A percentile compares a stretch with the other conserved stretches of the same genome.
phyloP scores from a whole-genome alignment of 2,888 invertebrate genomes.

The Tetranychus truncatus region DNA sequence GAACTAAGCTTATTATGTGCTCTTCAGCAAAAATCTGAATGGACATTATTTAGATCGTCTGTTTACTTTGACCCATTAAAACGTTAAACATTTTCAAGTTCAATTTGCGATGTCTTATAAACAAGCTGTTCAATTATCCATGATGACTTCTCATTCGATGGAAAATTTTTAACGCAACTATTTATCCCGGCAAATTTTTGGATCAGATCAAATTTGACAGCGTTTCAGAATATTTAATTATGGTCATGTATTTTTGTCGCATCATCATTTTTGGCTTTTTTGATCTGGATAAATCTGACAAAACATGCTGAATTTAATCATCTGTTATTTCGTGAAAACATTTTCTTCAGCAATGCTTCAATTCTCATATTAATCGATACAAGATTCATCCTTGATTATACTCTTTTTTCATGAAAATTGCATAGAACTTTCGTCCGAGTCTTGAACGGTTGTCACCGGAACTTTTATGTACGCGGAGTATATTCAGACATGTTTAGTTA shows the following conservation, averaged over 20 bases:
- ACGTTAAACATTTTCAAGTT: conserved; percentile 69
- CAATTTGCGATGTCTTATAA: conserved; percentile 73
- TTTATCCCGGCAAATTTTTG: conserved; percentile 39
- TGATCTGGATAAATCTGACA: conserved; percentile 62
- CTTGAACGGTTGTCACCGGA: too few species aligned
- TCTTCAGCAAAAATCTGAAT: conserved; percentile 54
- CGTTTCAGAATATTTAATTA: not conserved
- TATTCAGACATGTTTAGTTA: not conserved
- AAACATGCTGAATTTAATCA: conserved; percentile 68
- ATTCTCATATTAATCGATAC: not conserved
- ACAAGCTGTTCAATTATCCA: conserved; percentile 89
- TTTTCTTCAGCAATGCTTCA: not conserved
- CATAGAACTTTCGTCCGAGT: too few species aligned
- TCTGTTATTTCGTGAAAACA: conserved; percentile 37
- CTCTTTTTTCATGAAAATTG: too few species aligned
- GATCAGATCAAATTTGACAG: not conserved
- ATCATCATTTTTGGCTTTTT: not conserved
- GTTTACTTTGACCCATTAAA: conserved; percentile 59
- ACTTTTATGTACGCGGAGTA: not conserved
- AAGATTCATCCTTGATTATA: too few species aligned
- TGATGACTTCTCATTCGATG: conserved; percentile 72
- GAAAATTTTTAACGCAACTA: conserved; percentile 90
- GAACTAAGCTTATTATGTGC: conserved; percentile 86
- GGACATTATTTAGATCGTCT: conserved; percentile 63
- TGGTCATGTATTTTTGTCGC: not conserved